Conservation (phyloP, 1,140 invertebrate species). For the Uloborus diversus region DNA sequence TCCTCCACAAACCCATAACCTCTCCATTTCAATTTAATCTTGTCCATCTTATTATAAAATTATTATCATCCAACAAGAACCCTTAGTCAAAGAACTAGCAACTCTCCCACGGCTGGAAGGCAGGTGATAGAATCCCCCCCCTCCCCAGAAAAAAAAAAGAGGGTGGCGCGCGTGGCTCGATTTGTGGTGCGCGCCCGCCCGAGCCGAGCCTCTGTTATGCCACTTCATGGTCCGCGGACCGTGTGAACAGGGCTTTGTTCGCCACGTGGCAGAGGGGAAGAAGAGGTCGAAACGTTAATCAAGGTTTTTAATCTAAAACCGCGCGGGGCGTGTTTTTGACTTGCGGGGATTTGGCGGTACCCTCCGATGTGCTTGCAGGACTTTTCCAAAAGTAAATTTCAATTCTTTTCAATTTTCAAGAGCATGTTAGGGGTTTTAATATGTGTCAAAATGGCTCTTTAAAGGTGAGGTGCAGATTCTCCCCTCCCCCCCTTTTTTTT, state of each 20-base stretch:
- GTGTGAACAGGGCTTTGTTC: conserved; percentile 41
- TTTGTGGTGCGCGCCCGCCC: background rate
- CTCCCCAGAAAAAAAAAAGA: background rate
- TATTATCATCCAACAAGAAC: conserved; percentile 40
- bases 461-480: too few relatives aligned
- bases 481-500: too few relatives aligned
- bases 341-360: background rate
- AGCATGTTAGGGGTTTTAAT: too few relatives aligned
- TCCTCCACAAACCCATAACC: background rate
- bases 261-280: conserved; percentile 8
- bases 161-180: background rate
- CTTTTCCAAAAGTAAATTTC: too few relatives aligned
- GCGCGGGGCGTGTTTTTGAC: background rate
- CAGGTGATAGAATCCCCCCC: conserved; percentile 38
- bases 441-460: too few relatives aligned
- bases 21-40: background rate
- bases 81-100: conserved; percentile 5
- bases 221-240: conserved; percentile 35
- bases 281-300: conserved; percentile 46
- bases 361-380: too few relatives aligned
- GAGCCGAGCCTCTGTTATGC: background rate
- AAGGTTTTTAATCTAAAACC: conserved; percentile 11
- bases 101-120: conserved; percentile 6
- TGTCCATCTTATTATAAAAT: conserved; percentile 53
- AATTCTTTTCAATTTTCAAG: too few relatives aligned